Conservation (phyloP, 2,797 vertebrate genomes). For the Moxostoma hubbsi region DNA sequence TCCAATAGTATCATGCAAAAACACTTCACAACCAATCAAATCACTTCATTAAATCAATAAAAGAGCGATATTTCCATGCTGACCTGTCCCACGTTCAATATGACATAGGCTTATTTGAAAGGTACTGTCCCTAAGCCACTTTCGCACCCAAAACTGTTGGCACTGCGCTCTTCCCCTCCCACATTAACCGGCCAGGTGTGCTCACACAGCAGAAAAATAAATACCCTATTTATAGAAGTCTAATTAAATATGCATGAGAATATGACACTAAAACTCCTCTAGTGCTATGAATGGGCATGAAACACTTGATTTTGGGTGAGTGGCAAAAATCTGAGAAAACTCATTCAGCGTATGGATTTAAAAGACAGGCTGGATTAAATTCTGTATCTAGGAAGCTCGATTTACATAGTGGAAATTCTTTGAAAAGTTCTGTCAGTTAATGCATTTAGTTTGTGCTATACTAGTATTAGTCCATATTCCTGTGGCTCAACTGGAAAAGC, state of each 20-base stretch:
- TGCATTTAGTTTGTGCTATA: too few relatives aligned
- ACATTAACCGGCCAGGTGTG: slow-evolving; percentile 57
- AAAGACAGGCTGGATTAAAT: not conserved
- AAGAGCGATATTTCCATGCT: slow-evolving; percentile 63
- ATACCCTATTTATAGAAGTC: slow-evolving; percentile 36
- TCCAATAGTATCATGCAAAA: slow-evolving; percentile 46
- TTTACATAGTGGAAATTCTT: too few relatives aligned
- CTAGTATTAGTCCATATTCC: too few relatives aligned
- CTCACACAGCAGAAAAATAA: slow-evolving; percentile 37
- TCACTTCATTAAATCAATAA: slow-evolving; percentile 43
- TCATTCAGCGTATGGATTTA: not conserved
- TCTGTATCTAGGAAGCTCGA: not conserved
- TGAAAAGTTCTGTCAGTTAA: too few relatives aligned
- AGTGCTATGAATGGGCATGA: slow-evolving; percentile 39
- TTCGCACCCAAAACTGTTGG: slow-evolving; percentile 64
- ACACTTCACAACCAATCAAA: slow-evolving; percentile 46
- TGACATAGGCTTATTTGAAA: slow-evolving; percentile 55
- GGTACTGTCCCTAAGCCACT: slow-evolving; percentile 62
- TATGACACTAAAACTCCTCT: slow-evolving; percentile 37
- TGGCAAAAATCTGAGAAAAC: slow-evolving; percentile 35
- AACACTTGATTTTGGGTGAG: slow-evolving; percentile 44
- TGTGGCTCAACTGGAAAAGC: not conserved
- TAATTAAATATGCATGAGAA: slow-evolving; percentile 48
- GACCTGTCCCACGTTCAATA: slow-evolving; percentile 64
- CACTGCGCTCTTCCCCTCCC: slow-evolving; percentile 63